Evolutionary conservation across 1,140 invertebrate genomes (phyloP).

Genomic region (Acromyrmex charruanus): DNA sequence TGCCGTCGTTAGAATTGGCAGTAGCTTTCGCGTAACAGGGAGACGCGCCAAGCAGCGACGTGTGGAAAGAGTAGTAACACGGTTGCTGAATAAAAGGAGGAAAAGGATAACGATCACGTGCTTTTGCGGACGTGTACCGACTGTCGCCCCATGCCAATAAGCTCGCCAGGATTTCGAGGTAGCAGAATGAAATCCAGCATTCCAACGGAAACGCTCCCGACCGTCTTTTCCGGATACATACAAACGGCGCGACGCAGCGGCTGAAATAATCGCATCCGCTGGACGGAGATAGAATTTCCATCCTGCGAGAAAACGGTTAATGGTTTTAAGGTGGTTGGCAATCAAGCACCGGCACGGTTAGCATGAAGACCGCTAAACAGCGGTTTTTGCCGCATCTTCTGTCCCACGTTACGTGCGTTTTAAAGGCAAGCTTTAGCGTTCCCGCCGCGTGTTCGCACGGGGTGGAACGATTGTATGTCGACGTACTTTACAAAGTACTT

Average conservation of each 20-base stretch:
- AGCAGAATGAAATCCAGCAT: constrained; percentile 58
- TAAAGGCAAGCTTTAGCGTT: constrained; percentile 5
- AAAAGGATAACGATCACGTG: constrained; percentile 69
- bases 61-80: not conserved
- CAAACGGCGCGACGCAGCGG: not conserved
- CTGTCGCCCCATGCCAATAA: constrained; percentile 70
- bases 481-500: not conserved
- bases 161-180: constrained; percentile 49
- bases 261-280: constrained; percentile 9
- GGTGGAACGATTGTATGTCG: not conserved
- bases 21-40: constrained; percentile 51
- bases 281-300: constrained; percentile 34
- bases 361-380: constrained; percentile 35
- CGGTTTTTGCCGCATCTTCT: constrained; percentile 14
- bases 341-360: constrained; percentile 46
- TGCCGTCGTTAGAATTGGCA: constrained; percentile 48
- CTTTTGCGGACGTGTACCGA: constrained; percentile 68
- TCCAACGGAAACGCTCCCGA: constrained; percentile 41
- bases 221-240: constrained; percentile 41
- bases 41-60: not conserved
- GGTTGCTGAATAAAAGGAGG: constrained; percentile 13
- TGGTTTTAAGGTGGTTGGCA: constrained; percentile 54
- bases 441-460: not conserved
- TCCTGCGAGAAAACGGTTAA: constrained; percentile 47
- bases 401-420: not conserved